A percentile compares a stretch with the other conserved stretches of the same genome.
phyloP scores from a whole-genome alignment of 2,888 invertebrate species.

The Dynastes tityus region DNA sequence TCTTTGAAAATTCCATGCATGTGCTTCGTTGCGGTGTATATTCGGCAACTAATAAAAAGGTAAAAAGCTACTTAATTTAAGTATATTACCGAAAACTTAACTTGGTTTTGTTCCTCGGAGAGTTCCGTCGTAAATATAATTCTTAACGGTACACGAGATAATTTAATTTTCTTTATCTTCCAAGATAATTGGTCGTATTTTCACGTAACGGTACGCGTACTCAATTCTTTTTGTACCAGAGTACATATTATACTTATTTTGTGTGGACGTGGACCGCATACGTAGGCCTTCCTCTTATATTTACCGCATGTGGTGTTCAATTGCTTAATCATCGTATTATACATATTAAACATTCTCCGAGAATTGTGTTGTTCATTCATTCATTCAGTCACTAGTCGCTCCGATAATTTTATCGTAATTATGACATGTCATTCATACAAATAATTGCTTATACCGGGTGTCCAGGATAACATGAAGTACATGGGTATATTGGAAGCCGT shows the following conservation, averaged over 20 bases:
- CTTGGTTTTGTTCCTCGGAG: too few species aligned
- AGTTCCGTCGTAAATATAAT: background rate
- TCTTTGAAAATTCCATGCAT: too few species aligned
- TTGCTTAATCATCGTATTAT: constrained; percentile 28
- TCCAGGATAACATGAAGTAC: too few species aligned
- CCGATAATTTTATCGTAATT: constrained; percentile 28
- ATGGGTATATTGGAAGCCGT: too few species aligned
- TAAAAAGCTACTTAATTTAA: background rate
- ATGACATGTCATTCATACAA: constrained; percentile 19
- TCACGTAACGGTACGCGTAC: background rate
- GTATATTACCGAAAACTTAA: background rate
- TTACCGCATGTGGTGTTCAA: constrained; percentile 16
- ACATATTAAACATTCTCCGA: constrained; percentile 10
- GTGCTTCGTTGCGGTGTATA: too few species aligned
- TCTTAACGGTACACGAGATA: constrained; percentile 2
- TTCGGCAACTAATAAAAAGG: too few species aligned
- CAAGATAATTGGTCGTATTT: constrained; percentile 20
- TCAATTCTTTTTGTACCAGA: background rate
- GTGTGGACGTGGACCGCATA: too few species aligned
- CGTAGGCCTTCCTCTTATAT: too few species aligned
- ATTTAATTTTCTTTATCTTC: constrained; percentile 25
- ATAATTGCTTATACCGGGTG: background rate
- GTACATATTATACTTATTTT: background rate
- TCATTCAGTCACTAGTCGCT: constrained; percentile 1
- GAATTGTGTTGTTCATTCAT: constrained; percentile 22